Percentiles rank a stretch among this genome's conserved stretches.
Evolutionary conservation across 92 coral and sea anemone genomes (phyloP).

Genomic region (Micromussa lordhowensis): DNA sequence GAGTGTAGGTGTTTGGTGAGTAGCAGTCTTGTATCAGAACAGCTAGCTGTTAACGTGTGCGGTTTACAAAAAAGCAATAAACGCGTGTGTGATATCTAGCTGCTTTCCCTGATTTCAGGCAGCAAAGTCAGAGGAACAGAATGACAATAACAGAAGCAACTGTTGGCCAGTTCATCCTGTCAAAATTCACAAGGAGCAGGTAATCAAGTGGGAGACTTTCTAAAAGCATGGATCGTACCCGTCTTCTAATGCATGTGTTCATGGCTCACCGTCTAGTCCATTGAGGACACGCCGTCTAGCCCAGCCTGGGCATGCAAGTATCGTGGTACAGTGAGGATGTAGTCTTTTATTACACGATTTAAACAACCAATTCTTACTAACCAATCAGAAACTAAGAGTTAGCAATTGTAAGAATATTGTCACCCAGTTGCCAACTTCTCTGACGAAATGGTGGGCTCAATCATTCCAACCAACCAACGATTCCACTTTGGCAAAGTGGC

Average conservation of each 20-base stretch:
- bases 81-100: neutral
- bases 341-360: too few species aligned
- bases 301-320: neutral
- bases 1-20: constrained; percentile 61
- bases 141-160: neutral
- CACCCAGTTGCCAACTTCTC: neutral
- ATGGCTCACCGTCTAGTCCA: neutral
- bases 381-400: neutral
- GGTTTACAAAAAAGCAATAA: neutral
- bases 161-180: constrained; percentile 49
- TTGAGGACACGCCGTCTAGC: too few species aligned
- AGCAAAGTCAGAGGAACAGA: neutral
- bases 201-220: neutral
- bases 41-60: neutral
- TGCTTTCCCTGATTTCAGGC: neutral
- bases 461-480: neutral
- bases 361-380: too few species aligned
- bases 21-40: neutral
- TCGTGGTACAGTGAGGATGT: neutral
- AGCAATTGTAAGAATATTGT: neutral
- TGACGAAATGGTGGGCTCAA: neutral
- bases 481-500: neutral
- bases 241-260: neutral
- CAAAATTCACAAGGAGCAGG: constrained; percentile 60
- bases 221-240: neutral